Evolutionary conservation across 2,888 invertebrate genomes (phyloP).

Genomic region (Dryobota labecula): DNA sequence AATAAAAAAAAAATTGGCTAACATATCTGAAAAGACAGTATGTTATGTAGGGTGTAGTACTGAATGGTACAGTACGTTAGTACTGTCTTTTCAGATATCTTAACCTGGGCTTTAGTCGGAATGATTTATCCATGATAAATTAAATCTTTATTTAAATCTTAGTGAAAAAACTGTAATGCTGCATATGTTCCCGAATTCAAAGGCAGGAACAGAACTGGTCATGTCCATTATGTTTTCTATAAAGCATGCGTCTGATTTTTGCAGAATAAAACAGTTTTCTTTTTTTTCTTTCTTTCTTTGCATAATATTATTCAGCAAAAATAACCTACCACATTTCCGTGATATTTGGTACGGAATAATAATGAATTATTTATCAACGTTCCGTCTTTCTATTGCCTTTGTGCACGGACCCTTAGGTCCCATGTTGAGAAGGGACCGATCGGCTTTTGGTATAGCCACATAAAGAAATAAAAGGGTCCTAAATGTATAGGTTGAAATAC

Average conservation of each 20-base stretch:
- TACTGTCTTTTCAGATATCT: too few relatives aligned
- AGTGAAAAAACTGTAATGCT: too few relatives aligned
- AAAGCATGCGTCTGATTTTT: not conserved
- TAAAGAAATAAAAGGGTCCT: slow-evolving; percentile 3
- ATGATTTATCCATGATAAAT: too few relatives aligned
- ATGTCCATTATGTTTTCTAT: too few relatives aligned
- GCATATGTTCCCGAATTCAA: too few relatives aligned
- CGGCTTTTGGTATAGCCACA: not conserved
- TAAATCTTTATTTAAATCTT: too few relatives aligned
- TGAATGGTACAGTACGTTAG: too few relatives aligned
- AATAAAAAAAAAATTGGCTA: too few relatives aligned
- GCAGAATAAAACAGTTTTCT: not conserved
- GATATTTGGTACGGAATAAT: slow-evolving; percentile 27
- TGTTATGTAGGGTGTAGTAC: too few relatives aligned
- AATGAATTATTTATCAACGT: slow-evolving; percentile 58
- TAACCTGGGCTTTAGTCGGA: too few relatives aligned
- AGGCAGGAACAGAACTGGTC: too few relatives aligned
- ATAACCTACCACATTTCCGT: slow-evolving; percentile 23
- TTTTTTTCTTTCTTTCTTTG: not conserved
- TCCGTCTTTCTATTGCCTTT: slow-evolving; percentile 18
- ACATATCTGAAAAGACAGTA: too few relatives aligned
- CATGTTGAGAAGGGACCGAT: slow-evolving; percentile 19
- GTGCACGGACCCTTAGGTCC: slow-evolving; percentile 25
- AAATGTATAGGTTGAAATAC: slow-evolving; percentile 1
- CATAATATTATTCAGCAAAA: not conserved